Percentiles rank a stretch among this genome's conserved stretches.
Conservation (phyloP, 2,797 vertebrate species). For the Chelidonichthys spinosus region DNA sequence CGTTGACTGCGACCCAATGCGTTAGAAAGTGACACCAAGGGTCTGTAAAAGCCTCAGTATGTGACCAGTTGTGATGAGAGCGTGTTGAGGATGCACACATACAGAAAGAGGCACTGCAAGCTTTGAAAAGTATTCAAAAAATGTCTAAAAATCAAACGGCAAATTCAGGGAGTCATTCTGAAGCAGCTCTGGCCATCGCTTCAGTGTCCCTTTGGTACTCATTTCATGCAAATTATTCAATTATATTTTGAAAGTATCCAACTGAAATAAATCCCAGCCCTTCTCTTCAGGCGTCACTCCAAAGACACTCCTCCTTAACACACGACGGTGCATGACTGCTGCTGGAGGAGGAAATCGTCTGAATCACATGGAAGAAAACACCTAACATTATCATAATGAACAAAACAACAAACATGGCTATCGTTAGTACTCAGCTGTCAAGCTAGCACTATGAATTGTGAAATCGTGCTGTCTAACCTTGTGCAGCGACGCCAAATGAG, state of each 20-base stretch:
- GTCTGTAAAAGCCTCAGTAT: no score
- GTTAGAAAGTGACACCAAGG: no score
- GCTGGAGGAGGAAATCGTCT: no score
- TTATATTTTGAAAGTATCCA: neutral
- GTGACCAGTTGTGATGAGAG: no score
- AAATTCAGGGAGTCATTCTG: neutral
- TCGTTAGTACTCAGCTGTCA: no score
- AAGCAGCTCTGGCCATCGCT: neutral
- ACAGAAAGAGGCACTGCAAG: neutral
- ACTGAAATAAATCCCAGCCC: neutral
- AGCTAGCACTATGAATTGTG: no score
- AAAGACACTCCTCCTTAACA: neutral
- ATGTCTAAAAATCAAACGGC: neutral
- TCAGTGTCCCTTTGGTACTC: constrained; percentile 21
- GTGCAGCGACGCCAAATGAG: neutral
- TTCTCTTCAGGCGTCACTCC: neutral
- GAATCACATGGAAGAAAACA: no score
- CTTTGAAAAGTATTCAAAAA: constrained; percentile 2
- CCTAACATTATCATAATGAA: no score
- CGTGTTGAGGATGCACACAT: neutral
- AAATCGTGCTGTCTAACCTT: neutral
- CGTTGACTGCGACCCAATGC: no score
- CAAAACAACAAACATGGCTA: no score
- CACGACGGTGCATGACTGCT: neutral
- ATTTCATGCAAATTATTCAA: constrained; percentile 19